A percentile compares a stretch with the other conserved stretches of the same genome.
Conservation (phyloP, 2,113 vertebrate genomes). For the Himantopus leucocephalus region DNA sequence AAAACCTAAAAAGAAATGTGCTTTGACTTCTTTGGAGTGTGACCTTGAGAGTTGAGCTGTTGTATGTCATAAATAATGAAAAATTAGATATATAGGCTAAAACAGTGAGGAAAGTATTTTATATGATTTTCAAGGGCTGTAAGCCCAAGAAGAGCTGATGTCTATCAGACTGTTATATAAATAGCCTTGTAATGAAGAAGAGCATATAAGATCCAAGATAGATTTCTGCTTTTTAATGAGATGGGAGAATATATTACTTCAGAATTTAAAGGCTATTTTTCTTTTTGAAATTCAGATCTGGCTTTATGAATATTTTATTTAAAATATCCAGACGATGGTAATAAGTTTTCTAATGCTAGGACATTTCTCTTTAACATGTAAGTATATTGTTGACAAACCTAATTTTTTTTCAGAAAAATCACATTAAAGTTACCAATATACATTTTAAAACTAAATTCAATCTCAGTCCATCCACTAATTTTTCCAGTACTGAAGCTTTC, state of each 20-base stretch:
- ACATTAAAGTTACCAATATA: background rate
- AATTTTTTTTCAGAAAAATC: constrained; percentile 8
- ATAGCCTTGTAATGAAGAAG: constrained; percentile 51
- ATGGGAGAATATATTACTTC: constrained; percentile 41
- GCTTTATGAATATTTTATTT: constrained; percentile 59
- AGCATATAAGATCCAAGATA: constrained; percentile 31
- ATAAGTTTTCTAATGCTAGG: constrained; percentile 12
- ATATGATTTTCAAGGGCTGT: constrained; percentile 37
- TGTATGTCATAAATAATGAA: constrained; percentile 55
- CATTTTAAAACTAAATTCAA: background rate
- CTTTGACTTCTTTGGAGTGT: background rate
- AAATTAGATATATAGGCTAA: constrained; percentile 20
- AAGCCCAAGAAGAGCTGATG: constrained; percentile 9
- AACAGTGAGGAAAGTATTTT: background rate
- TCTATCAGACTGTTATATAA: constrained; percentile 46
- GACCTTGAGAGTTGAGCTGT: constrained; percentile 35
- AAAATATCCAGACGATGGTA: background rate
- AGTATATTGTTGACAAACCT: constrained; percentile 18
- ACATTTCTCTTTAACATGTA: background rate
- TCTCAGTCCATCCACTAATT: background rate
- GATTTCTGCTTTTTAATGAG: constrained; percentile 55
- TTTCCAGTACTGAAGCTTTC: background rate
- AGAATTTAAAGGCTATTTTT: constrained; percentile 56
- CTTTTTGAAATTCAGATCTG: constrained; percentile 50
- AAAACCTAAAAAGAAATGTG: background rate